phyloP scores from a whole-genome alignment of 1,140 invertebrate species.

The Drosophila elegans region DNA sequence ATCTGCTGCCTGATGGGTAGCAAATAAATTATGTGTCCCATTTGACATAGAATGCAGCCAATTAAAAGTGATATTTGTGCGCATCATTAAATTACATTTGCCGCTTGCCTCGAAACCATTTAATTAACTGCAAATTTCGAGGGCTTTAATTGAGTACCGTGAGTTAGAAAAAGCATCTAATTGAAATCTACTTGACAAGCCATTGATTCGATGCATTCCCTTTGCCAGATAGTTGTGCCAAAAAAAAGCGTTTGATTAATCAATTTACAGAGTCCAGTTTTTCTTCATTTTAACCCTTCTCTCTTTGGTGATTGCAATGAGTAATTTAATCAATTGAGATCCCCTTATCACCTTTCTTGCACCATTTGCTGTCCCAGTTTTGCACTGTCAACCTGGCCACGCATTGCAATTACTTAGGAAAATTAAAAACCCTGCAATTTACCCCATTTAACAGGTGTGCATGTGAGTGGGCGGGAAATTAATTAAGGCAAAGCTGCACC shows the following conservation, averaged over 20 bases:
- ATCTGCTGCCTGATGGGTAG: neutral
- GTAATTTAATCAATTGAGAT: constrained; percentile 28
- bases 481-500: constrained; percentile 37
- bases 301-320: constrained; percentile 7
- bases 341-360: constrained; percentile 30
- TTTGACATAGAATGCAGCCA: constrained; percentile 12
- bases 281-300: neutral
- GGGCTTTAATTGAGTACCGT: constrained; percentile 66
- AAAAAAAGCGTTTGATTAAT: constrained; percentile 7
- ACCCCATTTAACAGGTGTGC: constrained; percentile 8
- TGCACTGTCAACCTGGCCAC: constrained; percentile 34
- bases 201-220: constrained; percentile 16
- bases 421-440: constrained; percentile 56
- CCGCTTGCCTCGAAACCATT: constrained; percentile 37
- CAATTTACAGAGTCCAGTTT: constrained; percentile 2
- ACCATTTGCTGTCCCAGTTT: constrained; percentile 29
- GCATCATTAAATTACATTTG: constrained; percentile 22
- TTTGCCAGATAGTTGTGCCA: constrained; percentile 2
- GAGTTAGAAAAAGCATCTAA: constrained; percentile 56
- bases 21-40: constrained; percentile 12
- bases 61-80: constrained; percentile 33
- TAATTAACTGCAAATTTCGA: constrained; percentile 74
- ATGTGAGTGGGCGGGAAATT: constrained; percentile 34
- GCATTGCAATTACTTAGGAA: constrained; percentile 70
- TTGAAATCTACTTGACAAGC: constrained; percentile 56